Evolutionary conservation across 30 jellyfish, hydroid and myxozoan genomes (phyloP), one percentile per base, ranked within the genome.

Genomic region (Haliclystus octoradiatus): DNA sequence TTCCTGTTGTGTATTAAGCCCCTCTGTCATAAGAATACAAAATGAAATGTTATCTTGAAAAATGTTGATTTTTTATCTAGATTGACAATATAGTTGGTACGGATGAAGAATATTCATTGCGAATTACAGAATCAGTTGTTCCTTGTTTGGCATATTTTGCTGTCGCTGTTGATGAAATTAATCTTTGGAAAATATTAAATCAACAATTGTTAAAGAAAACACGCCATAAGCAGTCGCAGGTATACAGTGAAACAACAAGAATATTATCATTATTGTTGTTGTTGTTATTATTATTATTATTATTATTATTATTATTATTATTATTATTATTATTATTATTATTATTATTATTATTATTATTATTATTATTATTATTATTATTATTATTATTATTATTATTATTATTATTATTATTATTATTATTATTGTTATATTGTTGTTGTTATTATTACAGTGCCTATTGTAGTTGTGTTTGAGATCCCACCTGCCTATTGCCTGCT

Each of bases 151-250:
- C 81, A 26, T 72, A 68, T 0, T 74, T 87, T 24, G 94, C 94
- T 3, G 76, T 77, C 28, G 97, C 91, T 2, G 81, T 87, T 1
- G 60, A 83, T 51, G 97, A 87, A 30, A 77, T 57, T 26, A 65
- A 92, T 13, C 70, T 87, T 26, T 87, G 97, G 97, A 87, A 80
- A 57, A 78, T 89, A 26, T 49, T 87, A 57, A 87, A 87, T 71
- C 76, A 79, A 50, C 88, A 66, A 50, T 53, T 87, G 19, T 79
- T 87, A 3, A 40, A 70, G 61, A 79, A 80, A 75, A 79, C 97
- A 22, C 79, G 84, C 32, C 61, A 73, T 53, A 71, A 69, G 28
- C 15, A 33, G 1, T 33, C 91, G 25, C 76, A 72, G 84, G 96
- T 85, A 30, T 14, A 22, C 31, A 60, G 12, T 14, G 14, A 14